A percentile compares a stretch with the other conserved stretches of the same genome.
phyloP scores from a whole-genome alignment of 2,113 vertebrate species.

The Chloropsis cyanopogon region DNA sequence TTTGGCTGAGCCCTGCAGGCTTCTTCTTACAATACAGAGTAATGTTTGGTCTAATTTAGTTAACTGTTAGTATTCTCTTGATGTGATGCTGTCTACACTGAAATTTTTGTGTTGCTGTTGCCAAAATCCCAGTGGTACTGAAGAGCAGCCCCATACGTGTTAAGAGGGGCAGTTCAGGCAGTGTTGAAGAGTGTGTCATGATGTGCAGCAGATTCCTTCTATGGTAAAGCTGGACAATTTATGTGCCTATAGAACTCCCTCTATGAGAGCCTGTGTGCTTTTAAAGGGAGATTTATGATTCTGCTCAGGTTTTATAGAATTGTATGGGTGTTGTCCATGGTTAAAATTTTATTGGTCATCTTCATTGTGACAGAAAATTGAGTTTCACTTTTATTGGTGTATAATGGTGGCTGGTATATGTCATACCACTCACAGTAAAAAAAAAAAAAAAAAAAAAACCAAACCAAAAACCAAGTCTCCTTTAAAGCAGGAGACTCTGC shows the following conservation, averaged over 20 bases:
- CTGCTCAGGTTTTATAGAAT: neutral
- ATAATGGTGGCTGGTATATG: neutral
- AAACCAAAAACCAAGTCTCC: neutral
- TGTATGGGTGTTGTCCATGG: neutral
- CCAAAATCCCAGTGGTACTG: neutral
- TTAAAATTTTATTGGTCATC: conserved; percentile 19
- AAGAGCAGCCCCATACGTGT: neutral
- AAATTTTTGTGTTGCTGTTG: neutral
- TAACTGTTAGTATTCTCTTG: neutral
- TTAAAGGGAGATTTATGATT: conserved; percentile 3
- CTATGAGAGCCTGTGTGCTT: neutral
- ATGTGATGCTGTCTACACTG: neutral
- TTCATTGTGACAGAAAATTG: conserved; percentile 40
- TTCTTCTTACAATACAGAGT: neutral
- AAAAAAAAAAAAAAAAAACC: neutral
- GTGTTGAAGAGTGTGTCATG: neutral
- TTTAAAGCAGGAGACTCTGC: conserved; percentile 8
- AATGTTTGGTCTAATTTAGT: neutral
- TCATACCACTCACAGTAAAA: neutral
- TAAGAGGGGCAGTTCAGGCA: neutral
- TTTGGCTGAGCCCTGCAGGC: neutral
- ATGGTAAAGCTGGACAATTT: neutral
- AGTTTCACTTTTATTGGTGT: conserved; percentile 35
- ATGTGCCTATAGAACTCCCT: neutral
- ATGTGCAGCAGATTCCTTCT: neutral